Evolutionary conservation across 2,113 vertebrate genomes (phyloP).

Genomic region (Gymnarchus niloticus): DNA sequence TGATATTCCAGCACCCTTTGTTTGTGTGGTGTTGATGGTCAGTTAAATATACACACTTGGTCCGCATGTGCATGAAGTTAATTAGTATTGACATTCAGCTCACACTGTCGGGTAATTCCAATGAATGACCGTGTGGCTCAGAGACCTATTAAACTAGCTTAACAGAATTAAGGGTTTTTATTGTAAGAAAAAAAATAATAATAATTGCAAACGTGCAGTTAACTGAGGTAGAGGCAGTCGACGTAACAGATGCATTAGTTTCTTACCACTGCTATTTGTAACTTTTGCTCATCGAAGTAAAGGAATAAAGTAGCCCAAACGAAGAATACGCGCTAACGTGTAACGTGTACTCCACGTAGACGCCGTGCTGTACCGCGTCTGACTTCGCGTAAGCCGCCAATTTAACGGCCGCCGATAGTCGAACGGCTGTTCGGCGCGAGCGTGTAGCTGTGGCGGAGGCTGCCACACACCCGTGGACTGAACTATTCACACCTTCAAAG

Average conservation of each 20-base stretch:
- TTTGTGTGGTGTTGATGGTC: too few relatives aligned
- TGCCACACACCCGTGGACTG: slow-evolving; percentile 11
- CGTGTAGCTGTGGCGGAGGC: background rate
- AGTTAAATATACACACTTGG: too few relatives aligned
- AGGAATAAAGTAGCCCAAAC: background rate
- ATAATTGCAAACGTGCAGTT: background rate
- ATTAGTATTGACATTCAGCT: too few relatives aligned
- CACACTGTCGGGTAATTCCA: too few relatives aligned
- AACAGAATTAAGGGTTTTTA: too few relatives aligned
- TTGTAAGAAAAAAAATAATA: too few relatives aligned
- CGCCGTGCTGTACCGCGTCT: background rate
- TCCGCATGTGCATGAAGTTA: too few relatives aligned
- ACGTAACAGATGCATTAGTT: background rate
- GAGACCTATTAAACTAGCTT: background rate
- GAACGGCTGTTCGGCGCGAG: background rate
- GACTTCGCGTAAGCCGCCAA: background rate
- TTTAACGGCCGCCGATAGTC: background rate
- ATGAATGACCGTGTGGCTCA: too few relatives aligned
- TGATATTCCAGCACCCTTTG: too few relatives aligned
- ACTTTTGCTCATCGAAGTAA: background rate
- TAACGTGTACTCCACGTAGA: too few relatives aligned
- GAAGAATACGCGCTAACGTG: too few relatives aligned
- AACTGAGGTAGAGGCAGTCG: background rate
- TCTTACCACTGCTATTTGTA: background rate
- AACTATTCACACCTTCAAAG: background rate